A percentile compares a stretch with the other conserved stretches of the same genome.
phyloP scores from a whole-genome alignment of 1,140 invertebrate species.

The Drosophila pallidifrons region DNA sequence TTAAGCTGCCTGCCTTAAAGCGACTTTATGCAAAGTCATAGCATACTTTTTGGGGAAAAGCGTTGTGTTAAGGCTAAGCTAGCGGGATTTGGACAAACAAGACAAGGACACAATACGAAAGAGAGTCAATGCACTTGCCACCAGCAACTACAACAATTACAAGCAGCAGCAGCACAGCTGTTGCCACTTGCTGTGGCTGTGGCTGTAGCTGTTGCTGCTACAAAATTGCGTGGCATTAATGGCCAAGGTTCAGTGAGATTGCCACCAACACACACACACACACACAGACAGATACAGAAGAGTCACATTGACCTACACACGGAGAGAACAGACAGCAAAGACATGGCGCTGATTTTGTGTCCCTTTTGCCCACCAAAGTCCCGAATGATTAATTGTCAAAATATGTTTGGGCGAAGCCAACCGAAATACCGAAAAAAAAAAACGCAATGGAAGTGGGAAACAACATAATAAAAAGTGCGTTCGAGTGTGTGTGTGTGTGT shows the following conservation, averaged over 20 bases:
- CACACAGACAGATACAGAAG: conserved; percentile 30
- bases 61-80: not conserved
- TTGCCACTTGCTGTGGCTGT: conserved; percentile 19
- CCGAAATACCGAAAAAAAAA: conserved; percentile 31
- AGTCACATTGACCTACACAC: conserved; percentile 79
- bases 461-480: conserved; percentile 79
- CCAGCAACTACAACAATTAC: conserved; percentile 30
- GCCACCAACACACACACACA: conserved; percentile 21
- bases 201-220: not conserved
- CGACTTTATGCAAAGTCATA: conserved; percentile 28
- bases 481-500: conserved; percentile 44
- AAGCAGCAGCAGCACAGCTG: conserved; percentile 40
- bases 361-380: conserved; percentile 32
- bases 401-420: conserved; percentile 72
- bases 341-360: conserved; percentile 60
- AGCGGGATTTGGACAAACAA: not conserved
- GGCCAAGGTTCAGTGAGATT: conserved; percentile 56
- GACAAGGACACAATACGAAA: conserved; percentile 26
- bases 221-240: conserved; percentile 57
- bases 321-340: conserved; percentile 40
- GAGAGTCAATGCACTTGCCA: conserved; percentile 53
- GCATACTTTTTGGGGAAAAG: conserved; percentile 46
- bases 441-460: conserved; percentile 22
- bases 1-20: conserved; percentile 17
- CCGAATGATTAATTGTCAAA: conserved; percentile 82